Conservation (phyloP, 2,888 invertebrate species). For the Cotesia congregata region DNA sequence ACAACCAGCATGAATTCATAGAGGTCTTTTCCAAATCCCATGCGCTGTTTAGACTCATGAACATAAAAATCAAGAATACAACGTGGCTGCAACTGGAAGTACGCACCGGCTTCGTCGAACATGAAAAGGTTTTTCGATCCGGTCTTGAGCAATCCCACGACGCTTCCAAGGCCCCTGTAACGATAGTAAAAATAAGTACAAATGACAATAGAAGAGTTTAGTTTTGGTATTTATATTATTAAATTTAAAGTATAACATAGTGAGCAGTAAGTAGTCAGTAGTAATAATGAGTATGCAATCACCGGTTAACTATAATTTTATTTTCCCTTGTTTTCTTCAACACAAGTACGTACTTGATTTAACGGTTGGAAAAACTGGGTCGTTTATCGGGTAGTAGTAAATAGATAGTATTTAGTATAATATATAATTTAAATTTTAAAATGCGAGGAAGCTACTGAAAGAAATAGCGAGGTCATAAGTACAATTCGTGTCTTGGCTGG, state of each 20-base stretch:
- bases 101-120: slow-evolving; percentile 79
- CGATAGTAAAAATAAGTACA: background rate
- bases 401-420: background rate
- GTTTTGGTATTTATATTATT: background rate
- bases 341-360: background rate
- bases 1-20: slow-evolving; percentile 92
- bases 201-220: slow-evolving; percentile 51
- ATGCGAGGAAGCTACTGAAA: slow-evolving; percentile 17
- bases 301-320: background rate
- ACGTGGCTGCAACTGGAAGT: slow-evolving; percentile 84
- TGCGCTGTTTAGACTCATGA: slow-evolving; percentile 85
- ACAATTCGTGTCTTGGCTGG: slow-evolving; percentile 38
- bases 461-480: slow-evolving; percentile 18
- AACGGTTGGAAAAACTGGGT: slow-evolving; percentile 10
- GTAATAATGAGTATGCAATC: background rate
- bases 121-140: slow-evolving; percentile 92
- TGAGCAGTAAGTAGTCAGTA: background rate
- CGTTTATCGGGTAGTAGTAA: background rate
- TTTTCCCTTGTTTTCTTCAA: slow-evolving; percentile 9
- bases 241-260: background rate
- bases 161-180: slow-evolving; percentile 77
- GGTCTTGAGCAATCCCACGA: slow-evolving; percentile 91
- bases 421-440: slow-evolving; percentile 19
- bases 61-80: slow-evolving; percentile 96
- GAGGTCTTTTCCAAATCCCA: slow-evolving; percentile 86